These are phyloP conservation scores for Raja brachyura DNA, from an alignment of 2,113 vertebrate species.

Conservation along the genomic window DNA sequence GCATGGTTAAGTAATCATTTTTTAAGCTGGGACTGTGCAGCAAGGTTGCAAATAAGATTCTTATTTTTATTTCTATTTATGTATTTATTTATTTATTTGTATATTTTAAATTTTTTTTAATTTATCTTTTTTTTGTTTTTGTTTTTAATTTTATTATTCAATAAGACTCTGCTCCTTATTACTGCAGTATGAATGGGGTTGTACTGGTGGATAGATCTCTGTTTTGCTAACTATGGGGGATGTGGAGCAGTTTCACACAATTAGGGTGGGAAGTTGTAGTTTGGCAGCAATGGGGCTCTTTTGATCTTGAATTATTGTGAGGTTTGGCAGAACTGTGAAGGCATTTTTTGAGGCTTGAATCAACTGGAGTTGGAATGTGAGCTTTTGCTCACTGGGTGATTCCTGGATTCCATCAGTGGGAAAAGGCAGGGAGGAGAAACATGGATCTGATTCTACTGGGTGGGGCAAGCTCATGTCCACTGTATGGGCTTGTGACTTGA, in stretches of 20 bases:
- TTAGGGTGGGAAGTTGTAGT: background rate
- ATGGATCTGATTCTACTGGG: background rate
- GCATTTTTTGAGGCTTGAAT: background rate
- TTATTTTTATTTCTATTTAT: too few species aligned
- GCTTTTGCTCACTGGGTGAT: background rate
- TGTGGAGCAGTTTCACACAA: background rate
- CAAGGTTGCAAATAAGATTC: background rate
- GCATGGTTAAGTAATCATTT: background rate
- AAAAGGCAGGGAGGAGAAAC: background rate
- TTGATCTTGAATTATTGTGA: background rate
- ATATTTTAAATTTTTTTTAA: too few species aligned
- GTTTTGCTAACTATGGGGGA: background rate
- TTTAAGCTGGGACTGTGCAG: background rate
- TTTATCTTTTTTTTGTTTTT: too few species aligned
- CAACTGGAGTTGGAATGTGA: conserved; percentile 4
- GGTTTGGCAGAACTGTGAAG: background rate
- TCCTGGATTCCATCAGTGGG: background rate
- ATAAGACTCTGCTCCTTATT: background rate
- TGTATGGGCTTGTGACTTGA: background rate
- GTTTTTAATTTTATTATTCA: too few species aligned
- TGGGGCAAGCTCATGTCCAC: background rate
- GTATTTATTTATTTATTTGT: too few species aligned
- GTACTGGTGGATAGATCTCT: background rate
- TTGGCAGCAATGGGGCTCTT: background rate
- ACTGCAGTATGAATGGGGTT: background rate